Evolutionary conservation across 2,113 vertebrate species (phyloP), one percentile per base, ranked within the genome.

Genomic region (cattle (Bos taurus)): DNA sequence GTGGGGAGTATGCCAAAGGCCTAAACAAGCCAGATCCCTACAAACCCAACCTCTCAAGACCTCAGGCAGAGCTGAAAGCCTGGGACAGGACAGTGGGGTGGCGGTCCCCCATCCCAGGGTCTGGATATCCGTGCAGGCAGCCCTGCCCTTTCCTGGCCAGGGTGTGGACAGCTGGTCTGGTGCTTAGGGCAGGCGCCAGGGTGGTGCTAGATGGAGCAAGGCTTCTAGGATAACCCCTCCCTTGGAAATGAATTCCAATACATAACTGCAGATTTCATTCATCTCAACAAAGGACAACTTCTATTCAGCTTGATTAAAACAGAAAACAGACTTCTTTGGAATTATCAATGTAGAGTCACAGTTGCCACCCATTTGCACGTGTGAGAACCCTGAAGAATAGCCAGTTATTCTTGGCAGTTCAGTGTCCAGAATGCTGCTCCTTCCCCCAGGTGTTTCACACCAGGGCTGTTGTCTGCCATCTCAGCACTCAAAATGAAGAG

Each of bases 121-220:
- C 57, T 48, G 50, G 56, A 57, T 81, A 64, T 90, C 54, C 1
- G 1, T 2, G 50, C 6, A 33, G 23, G 57, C 28, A 0, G 25
- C 64, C 52, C 88, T 59, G 57, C 97, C 96, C 48, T 97, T 97
- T 98, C 97, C 97, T 96, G 97, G 96, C 78, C 23, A 0, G 26
- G 90, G 81, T 12, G 71, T 48, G 86, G 94, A 95, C 85, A 4
- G 6, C 36, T 40, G 86, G 77, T 81, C 77, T 86, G 7, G 60
- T 88, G 28, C 50, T 82, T n/a, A 36, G 64, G 57, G 43, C 90
- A 52, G 97, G 95, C 60, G 64, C 96, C 92, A 86, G 96, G 96
- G 94, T 5, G 91, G 96, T 83, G 91, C 64, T 54, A 10, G 83
- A 81, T 54, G 17, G 87, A 74, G 57, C 46, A 67, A 36, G 54